Evolutionary conservation across 2,113 vertebrate species (phyloP).

Genomic region (Nerophis ophidion): DNA sequence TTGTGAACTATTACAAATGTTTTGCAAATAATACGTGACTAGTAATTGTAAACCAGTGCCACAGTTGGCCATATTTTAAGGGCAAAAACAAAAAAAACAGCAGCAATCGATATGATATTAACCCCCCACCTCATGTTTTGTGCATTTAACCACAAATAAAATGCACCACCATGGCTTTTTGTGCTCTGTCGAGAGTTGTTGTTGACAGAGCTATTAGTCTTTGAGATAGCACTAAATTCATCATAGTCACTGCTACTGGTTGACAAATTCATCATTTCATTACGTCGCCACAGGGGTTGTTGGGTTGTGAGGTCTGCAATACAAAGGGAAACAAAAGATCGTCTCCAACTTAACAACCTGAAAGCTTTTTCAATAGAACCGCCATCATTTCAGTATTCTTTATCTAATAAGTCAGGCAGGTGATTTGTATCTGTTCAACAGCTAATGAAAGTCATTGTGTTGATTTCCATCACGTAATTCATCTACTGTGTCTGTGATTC

Average conservation of each 20-base stretch:
- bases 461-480: background rate
- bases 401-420: too few species aligned
- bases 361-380: too few species aligned
- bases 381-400: too few species aligned
- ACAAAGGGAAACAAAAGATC: background rate
- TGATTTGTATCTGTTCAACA: too few species aligned
- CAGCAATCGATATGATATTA: too few species aligned
- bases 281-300: background rate
- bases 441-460: too few species aligned
- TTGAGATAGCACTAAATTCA: conserved; percentile 2
- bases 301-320: background rate
- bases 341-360: background rate
- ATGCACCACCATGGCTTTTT: too few species aligned
- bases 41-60: too few species aligned
- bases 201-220: background rate
- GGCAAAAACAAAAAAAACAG: too few species aligned
- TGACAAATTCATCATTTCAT: conserved; percentile 4
- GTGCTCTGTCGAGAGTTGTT: background rate
- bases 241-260: background rate
- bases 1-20: too few species aligned
- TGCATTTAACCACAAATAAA: background rate
- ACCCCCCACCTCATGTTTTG: background rate
- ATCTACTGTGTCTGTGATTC: background rate
- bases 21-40: too few species aligned
- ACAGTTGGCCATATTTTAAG: too few species aligned